phyloP scores from a whole-genome alignment of 1,140 invertebrate species.

The Pseudomyrmex cubaensis region DNA sequence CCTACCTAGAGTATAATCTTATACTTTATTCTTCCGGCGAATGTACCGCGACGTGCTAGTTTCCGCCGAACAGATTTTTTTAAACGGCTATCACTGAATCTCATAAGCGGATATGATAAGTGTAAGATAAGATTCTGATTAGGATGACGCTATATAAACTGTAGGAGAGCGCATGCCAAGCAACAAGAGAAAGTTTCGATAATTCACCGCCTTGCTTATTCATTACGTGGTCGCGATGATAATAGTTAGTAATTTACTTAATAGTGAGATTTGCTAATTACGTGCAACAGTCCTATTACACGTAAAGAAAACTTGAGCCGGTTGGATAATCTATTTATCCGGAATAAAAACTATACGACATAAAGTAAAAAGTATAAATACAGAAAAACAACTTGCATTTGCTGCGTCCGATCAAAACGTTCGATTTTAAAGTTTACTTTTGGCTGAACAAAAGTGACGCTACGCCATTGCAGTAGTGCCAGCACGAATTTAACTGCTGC shows the following conservation, averaged over 20 bases:
- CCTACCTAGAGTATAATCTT: constrained; percentile 46
- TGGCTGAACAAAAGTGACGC: background rate
- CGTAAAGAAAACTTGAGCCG: background rate
- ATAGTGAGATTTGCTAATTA: constrained; percentile 9
- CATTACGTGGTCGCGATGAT: constrained; percentile 25
- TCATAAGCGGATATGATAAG: too few relatives aligned
- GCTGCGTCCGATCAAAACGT: background rate
- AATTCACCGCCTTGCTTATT: constrained; percentile 12
- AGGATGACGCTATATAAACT: background rate
- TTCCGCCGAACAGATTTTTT: constrained; percentile 23
- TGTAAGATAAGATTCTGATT: constrained; percentile 7
- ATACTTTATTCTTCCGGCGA: constrained; percentile 52
- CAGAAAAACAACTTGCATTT: too few relatives aligned
- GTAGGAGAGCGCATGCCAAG: background rate
- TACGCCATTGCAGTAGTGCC: constrained; percentile 48
- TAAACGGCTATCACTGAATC: background rate
- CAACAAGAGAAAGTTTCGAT: constrained; percentile 50
- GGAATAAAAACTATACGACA: background rate
- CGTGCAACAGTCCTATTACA: background rate
- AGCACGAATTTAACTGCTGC: constrained; percentile 58
- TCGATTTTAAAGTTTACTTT: background rate
- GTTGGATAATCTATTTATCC: background rate
- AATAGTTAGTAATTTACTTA: constrained; percentile 23
- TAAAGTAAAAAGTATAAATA: background rate
- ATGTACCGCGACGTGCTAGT: constrained; percentile 1